These are phyloP conservation scores for Melieria picta DNA, from an alignment of 2,888 invertebrate species.

Conservation along the genomic window DNA sequence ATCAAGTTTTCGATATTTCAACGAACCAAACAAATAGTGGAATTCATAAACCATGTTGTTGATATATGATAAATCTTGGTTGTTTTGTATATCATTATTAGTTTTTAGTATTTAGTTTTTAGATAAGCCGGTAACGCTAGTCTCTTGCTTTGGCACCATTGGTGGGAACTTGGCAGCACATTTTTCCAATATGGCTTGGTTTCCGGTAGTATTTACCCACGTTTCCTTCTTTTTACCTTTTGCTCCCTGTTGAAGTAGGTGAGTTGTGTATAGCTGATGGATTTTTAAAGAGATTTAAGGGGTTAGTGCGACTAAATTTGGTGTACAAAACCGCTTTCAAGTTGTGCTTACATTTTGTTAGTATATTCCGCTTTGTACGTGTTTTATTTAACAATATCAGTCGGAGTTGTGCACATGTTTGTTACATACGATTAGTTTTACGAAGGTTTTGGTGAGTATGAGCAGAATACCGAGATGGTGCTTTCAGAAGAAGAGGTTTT, in stretches of 20 bases:
- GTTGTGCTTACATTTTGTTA: no score
- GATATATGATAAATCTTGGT: background rate
- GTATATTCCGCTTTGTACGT: no score
- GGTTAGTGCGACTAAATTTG: background rate
- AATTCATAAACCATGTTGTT: background rate
- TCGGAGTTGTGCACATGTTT: background rate
- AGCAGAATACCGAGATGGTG: conserved; percentile 36
- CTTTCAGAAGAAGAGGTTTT: conserved; percentile 8
- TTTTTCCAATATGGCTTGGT: background rate
- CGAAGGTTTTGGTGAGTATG: conserved; percentile 35
- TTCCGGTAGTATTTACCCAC: background rate
- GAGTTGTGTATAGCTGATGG: conserved; percentile 33
- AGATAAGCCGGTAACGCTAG: background rate
- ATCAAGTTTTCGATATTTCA: no score
- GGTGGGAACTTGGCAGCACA: background rate
- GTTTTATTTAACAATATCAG: no score
- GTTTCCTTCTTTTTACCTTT: conserved; percentile 49
- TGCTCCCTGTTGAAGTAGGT: conserved; percentile 47
- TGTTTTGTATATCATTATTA: background rate
- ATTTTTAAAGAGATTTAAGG: background rate
- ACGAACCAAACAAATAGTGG: no score
- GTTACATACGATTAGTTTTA: conserved; percentile 12
- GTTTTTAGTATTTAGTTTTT: background rate
- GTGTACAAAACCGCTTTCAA: background rate
- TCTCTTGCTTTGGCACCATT: background rate